A percentile compares a stretch with the other conserved stretches of the same genome.
Conservation (phyloP, 2,797 vertebrate genomes). For the Rhodeus uyekii region DNA sequence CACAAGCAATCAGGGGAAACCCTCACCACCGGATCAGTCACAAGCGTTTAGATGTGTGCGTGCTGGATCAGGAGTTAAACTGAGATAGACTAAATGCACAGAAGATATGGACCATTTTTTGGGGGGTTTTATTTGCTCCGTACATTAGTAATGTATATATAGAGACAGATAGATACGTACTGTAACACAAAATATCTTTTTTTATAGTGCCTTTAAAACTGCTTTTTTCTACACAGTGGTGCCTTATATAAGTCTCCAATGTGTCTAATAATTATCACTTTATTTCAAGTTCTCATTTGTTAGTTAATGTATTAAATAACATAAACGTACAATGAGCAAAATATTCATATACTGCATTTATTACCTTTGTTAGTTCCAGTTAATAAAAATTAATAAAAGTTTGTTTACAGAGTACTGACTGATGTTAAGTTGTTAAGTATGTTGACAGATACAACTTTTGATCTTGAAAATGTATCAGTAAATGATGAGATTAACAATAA, state of each 20-base stretch:
- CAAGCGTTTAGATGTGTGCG: neutral
- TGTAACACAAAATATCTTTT: neutral
- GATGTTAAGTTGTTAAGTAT: too few species aligned
- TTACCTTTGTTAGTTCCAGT: neutral
- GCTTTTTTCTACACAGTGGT: neutral
- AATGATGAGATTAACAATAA: neutral
- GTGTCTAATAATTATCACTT: neutral
- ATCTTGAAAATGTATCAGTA: neutral
- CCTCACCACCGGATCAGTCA: constrained; percentile 44
- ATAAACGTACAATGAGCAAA: neutral
- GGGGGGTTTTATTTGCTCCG: constrained; percentile 15
- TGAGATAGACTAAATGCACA: constrained; percentile 3
- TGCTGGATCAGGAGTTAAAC: neutral
- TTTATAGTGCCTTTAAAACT: neutral
- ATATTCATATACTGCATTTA: neutral
- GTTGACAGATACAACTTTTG: neutral
- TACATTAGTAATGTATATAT: neutral
- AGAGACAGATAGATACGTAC: neutral
- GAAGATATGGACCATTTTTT: neutral
- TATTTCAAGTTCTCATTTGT: neutral
- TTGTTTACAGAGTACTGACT: neutral
- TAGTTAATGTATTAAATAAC: neutral
- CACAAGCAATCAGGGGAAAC: constrained; percentile 51
- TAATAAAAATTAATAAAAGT: neutral
- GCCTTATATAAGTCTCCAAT: neutral